Evolutionary conservation across 2,888 invertebrate species (phyloP), one percentile per base, ranked within the genome.

Genomic region (Stenichneumon culpator): DNA sequence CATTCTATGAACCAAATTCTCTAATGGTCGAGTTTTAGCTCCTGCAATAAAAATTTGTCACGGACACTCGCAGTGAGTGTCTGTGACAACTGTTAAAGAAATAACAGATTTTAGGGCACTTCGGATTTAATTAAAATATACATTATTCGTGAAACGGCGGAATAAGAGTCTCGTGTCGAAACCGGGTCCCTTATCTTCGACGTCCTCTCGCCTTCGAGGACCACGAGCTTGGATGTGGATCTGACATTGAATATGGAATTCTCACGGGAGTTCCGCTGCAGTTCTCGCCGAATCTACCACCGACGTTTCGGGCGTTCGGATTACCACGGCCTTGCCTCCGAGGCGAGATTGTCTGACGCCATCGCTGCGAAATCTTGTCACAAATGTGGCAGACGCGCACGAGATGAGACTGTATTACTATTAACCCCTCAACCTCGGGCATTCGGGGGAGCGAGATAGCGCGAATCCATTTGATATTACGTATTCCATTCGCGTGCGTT

Each of bases 401-500:
- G 87, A 88, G 86, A 89, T 88, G 86, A 87, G 86, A 88, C 86
- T 87, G 89, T 89, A 88, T 90, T 88, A 89, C 87, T 87, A 88
- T 89, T 89, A 90, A 88, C 87, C 60, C 88, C 88, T 83, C 87
- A 77, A 80, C 87, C 84, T 83, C 83, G 74, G 81, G 83, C 87
- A 82, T 68, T 65, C 39, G 44, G 65, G 79, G 52, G 36, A 44
- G 67, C 16, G 57, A 14, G 88, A 79, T 16, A 44, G 70, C 88
- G 86, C 89, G 89, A 87, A 90, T 89, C 87, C 89, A 89, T 89
- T 88, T 87, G 83, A 88, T 88, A 90, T 90, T 88, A 81, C 86
- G 89, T 88, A 91, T 91, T 91, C 90, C 87, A 88, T 89, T 89
- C 89, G 86, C 89, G 88, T 86, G 78, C 75, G 84, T 87, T 89